Evolutionary conservation across 1,140 invertebrate genomes (phyloP).

Genomic region (Daktulosphaira vitifoliae): DNA sequence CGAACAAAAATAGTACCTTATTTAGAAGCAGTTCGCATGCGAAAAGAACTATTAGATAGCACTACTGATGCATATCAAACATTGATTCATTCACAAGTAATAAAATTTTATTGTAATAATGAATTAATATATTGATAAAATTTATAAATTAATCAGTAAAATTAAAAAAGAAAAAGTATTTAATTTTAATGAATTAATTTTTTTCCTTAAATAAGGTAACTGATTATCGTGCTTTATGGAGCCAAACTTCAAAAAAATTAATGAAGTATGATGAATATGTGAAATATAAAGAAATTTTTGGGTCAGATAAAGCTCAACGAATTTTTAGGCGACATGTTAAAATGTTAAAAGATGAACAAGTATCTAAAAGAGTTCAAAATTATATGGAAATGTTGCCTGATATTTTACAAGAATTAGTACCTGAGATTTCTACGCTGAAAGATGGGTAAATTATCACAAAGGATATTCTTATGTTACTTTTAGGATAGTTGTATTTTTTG

Average conservation of each 20-base stretch:
- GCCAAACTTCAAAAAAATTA: conserved; percentile 73
- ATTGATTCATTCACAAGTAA: conserved; percentile 68
- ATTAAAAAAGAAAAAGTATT: too few species aligned
- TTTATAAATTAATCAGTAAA: too few species aligned
- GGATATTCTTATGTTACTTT: conserved; percentile 31
- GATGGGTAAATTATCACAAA: too few species aligned
- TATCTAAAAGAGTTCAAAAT: conserved; percentile 66
- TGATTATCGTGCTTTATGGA: conserved; percentile 80
- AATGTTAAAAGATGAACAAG: conserved; percentile 75
- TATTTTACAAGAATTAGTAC: conserved; percentile 71
- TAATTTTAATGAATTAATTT: background rate
- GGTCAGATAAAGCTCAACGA: conserved; percentile 70
- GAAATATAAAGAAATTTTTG: conserved; percentile 86
- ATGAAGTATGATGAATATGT: conserved; percentile 78
- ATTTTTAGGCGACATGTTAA: conserved; percentile 74
- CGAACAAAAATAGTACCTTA: conserved; percentile 69
- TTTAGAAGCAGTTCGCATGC: conserved; percentile 70
- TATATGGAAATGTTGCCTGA: conserved; percentile 73
- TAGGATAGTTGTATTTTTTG: too few species aligned
- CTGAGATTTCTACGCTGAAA: conserved; percentile 64
- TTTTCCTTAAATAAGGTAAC: conserved; percentile 45
- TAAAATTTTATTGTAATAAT: too few species aligned
- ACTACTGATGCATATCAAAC: conserved; percentile 79
- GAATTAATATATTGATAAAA: too few species aligned
- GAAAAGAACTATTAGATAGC: conserved; percentile 80